Conservation (phyloP, 1,140 invertebrate genomes). For the Oncopeltus fasciatus region DNA sequence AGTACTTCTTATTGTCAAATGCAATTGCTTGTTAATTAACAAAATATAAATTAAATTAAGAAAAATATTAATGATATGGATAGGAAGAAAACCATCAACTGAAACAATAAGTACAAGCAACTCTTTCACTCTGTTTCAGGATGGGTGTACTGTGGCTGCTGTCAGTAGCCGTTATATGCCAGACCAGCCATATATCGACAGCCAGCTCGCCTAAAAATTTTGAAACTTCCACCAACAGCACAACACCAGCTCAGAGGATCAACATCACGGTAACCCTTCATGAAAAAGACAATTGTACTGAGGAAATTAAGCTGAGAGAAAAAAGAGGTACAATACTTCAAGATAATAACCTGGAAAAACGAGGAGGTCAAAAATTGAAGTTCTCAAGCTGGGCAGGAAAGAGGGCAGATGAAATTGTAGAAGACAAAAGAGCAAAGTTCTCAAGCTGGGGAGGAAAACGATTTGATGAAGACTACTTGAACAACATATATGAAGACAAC, state of each 20-base stretch:
- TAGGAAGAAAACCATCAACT: no score
- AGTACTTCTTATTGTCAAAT: no score
- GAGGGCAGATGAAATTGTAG: conserved; percentile 8
- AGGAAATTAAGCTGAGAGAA: background rate
- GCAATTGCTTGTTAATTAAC: no score
- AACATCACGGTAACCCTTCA: background rate
- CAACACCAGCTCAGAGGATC: background rate
- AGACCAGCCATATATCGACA: background rate
- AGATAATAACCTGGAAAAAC: background rate
- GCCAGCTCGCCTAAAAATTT: background rate
- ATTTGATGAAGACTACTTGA: background rate
- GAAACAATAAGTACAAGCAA: background rate
- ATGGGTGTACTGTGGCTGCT: background rate
- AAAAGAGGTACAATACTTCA: background rate
- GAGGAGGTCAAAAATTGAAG: background rate
- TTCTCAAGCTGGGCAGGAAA: conserved; percentile 19
- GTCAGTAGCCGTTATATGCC: background rate
- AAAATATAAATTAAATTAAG: no score
- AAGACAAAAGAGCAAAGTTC: conserved; percentile 19
- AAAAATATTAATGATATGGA: no score
- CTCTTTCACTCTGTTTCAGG: background rate
- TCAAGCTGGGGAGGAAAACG: conserved; percentile 13
- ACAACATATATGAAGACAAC: conserved; percentile 2
- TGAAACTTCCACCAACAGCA: background rate
- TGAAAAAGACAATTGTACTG: background rate